A percentile compares a stretch with the other conserved stretches of the same genome.
Evolutionary conservation across 2,113 vertebrate genomes (phyloP).

Genomic region (Entosphenus tridentatus): DNA sequence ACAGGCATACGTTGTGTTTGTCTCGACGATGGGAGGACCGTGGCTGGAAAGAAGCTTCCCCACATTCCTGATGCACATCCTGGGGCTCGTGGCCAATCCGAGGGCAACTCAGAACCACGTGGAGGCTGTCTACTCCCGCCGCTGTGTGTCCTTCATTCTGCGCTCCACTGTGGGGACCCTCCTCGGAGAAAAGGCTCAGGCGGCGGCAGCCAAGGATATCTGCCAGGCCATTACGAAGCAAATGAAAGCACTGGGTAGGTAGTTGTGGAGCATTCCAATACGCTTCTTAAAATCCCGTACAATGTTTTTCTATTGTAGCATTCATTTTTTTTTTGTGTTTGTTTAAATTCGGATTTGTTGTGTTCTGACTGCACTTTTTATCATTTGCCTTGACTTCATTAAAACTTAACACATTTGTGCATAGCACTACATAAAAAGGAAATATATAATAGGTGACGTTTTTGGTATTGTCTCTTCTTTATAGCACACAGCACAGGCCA

Average conservation of each 20-base stretch:
- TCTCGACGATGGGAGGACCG: slow-evolving; percentile 72
- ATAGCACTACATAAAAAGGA: too few species aligned
- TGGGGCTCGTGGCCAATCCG: slow-evolving; percentile 83
- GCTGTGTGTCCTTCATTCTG: slow-evolving; percentile 89
- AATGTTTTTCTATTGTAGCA: too few species aligned
- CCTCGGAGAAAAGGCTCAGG: slow-evolving; percentile 88
- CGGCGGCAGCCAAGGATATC: slow-evolving; percentile 87
- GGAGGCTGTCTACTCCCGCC: slow-evolving; percentile 86
- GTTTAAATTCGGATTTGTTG: too few species aligned
- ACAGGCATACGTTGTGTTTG: slow-evolving; percentile 91
- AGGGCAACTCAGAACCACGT: slow-evolving; percentile 89
- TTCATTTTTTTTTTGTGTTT: too few species aligned
- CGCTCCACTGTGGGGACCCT: slow-evolving; percentile 76
- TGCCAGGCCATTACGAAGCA: slow-evolving; percentile 95
- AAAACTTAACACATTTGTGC: too few species aligned
- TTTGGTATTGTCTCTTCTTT: too few species aligned
- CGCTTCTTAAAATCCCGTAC: too few species aligned
- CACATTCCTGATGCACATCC: slow-evolving; percentile 64
- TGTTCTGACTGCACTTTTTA: too few species aligned
- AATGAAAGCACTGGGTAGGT: slow-evolving; percentile 84
- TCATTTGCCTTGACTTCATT: too few species aligned
- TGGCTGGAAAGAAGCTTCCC: slow-evolving; percentile 95
- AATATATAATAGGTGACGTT: too few species aligned
- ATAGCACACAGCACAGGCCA: too few species aligned
- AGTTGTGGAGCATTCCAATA: too few species aligned